These are phyloP conservation scores for Plutomurus gul DNA, from an alignment of 1,140 invertebrate genomes.

Conservation along the genomic window DNA sequence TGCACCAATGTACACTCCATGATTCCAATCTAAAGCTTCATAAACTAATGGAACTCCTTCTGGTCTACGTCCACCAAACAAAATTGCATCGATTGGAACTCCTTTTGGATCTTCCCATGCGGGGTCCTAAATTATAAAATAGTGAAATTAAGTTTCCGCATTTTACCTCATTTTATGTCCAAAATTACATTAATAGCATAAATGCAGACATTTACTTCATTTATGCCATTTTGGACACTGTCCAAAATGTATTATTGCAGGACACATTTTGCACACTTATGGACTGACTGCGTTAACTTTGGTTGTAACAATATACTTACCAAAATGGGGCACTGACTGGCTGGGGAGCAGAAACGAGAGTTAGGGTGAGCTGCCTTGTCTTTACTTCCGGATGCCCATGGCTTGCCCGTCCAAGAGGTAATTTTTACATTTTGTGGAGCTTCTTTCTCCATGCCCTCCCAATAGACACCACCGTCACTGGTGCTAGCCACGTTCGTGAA, in stretches of 20 bases:
- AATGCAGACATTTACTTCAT: no score
- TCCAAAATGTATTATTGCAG: no score
- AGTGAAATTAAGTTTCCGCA: no score
- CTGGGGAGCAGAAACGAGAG: constrained; percentile 94
- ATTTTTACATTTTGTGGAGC: constrained; percentile 66
- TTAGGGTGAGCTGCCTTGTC: constrained; percentile 91
- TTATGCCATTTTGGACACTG: no score
- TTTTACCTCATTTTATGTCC: no score
- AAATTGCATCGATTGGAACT: constrained; percentile 94
- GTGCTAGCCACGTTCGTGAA: constrained; percentile 98
- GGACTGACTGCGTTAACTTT: no score
- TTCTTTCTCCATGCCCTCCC: constrained; percentile 96
- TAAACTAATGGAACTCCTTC: constrained; percentile 91
- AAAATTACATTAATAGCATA: no score
- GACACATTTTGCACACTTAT: no score
- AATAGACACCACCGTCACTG: constrained; percentile 91
- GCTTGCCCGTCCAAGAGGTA: constrained; percentile 82
- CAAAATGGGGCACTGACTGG: constrained; percentile 91
- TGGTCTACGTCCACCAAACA: constrained; percentile 94
- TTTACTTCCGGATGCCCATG: constrained; percentile 71
- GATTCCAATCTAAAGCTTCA: constrained; percentile 89
- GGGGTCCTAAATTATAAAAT: constrained; percentile 35
- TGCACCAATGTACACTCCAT: constrained; percentile 95
- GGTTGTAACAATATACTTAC: constrained; percentile 58
- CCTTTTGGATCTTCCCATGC: constrained; percentile 74